Conservation (phyloP, 2,113 vertebrate genomes). For the Sylvietta virens region DNA sequence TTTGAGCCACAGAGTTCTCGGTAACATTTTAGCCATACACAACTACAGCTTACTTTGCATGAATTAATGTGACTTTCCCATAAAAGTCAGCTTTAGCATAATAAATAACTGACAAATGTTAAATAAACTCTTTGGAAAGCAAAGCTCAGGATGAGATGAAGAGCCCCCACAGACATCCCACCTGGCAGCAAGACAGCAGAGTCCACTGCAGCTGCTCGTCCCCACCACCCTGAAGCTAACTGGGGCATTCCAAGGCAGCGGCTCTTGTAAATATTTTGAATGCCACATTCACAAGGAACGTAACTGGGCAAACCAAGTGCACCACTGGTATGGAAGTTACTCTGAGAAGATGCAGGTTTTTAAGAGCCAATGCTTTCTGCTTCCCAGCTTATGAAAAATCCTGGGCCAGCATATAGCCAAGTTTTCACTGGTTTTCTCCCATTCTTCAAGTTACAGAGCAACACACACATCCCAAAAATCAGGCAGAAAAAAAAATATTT, state of each 20-base stretch:
- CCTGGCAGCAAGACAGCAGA: neutral
- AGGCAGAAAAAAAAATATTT: neutral
- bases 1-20: neutral
- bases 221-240: neutral
- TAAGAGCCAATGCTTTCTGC: neutral
- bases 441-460: neutral
- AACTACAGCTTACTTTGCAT: neutral
- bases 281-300: neutral
- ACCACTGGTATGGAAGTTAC: neutral
- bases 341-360: neutral
- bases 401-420: fast-evolving
- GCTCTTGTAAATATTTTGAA: neutral
- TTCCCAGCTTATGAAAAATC: neutral
- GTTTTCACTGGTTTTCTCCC: neutral
- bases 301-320: neutral
- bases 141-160: neutral
- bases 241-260: neutral
- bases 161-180: neutral
- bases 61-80: neutral
- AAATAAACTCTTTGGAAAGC: neutral
- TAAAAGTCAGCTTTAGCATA: neutral
- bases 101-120: neutral
- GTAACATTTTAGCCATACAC: neutral
- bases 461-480: neutral
- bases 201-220: fast-evolving